phyloP scores from a whole-genome alignment of 2,113 vertebrate species.

The Apeltes quadracus region DNA sequence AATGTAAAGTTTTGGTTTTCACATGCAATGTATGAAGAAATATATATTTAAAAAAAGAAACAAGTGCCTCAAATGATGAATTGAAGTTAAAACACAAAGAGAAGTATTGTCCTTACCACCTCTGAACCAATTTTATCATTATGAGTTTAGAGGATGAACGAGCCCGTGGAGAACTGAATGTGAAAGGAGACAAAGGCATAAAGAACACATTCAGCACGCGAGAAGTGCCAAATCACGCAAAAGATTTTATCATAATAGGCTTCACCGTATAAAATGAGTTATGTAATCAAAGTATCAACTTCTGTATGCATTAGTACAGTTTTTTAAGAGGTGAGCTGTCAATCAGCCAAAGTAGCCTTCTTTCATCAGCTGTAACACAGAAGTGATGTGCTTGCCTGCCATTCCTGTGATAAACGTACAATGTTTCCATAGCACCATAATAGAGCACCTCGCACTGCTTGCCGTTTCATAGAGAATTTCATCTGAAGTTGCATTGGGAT shows the following conservation, averaged over 20 bases:
- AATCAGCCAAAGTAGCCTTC: slow-evolving; percentile 59
- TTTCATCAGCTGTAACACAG: slow-evolving; percentile 28
- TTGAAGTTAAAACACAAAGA: slow-evolving; percentile 70
- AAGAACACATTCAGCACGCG: slow-evolving; percentile 76
- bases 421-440: slow-evolving; percentile 79
- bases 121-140: slow-evolving; percentile 89
- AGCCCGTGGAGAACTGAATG: slow-evolving; percentile 87
- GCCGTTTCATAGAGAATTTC: slow-evolving; percentile 32
- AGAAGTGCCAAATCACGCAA: slow-evolving; percentile 56
- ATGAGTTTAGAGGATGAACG: slow-evolving; percentile 89
- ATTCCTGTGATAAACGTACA: slow-evolving; percentile 57
- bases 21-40: slow-evolving; percentile 69
- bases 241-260: slow-evolving; percentile 49
- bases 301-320: slow-evolving; percentile 25
- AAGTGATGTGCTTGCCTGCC: slow-evolving; percentile 27
- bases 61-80: slow-evolving; percentile 60
- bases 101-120: slow-evolving; percentile 87
- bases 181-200: slow-evolving; percentile 83
- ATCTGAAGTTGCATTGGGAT: slow-evolving; percentile 2
- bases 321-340: slow-evolving; percentile 46
- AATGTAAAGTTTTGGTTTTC: slow-evolving; percentile 53
- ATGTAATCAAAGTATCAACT: slow-evolving; percentile 15
- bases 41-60: slow-evolving; percentile 40
- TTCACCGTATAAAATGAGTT: slow-evolving; percentile 26
- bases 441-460: slow-evolving; percentile 84